Conservation (phyloP, 2,888 invertebrate species). For the Vesta saturnalis region DNA sequence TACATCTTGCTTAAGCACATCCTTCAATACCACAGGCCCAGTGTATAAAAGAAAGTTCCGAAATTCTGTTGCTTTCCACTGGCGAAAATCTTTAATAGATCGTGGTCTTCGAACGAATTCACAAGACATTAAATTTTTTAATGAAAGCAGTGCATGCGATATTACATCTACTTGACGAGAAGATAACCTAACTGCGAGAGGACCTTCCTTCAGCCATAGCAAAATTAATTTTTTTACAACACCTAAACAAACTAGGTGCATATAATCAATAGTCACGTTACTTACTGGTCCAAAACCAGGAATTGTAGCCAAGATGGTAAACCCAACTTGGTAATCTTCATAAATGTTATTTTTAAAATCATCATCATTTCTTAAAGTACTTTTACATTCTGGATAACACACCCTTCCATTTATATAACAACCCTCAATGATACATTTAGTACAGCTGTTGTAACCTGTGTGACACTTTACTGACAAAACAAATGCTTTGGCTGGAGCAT, state of each 20-base stretch:
- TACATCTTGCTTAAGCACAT: neutral
- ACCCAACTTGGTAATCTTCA: neutral
- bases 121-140: neutral
- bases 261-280: neutral
- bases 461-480: neutral
- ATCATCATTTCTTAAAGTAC: neutral
- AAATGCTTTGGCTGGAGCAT: neutral
- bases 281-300: neutral
- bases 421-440: neutral
- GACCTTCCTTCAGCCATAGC: neutral
- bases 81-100: neutral
- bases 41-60: neutral
- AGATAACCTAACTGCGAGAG: neutral
- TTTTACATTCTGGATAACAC: neutral
- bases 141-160: neutral
- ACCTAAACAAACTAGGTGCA: neutral
- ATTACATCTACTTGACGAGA: neutral
- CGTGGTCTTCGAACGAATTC: neutral
- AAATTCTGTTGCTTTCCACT: neutral
- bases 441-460: neutral
- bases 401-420: neutral
- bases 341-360: neutral
- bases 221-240: neutral
- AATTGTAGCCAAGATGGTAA: neutral
- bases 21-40: neutral